A percentile compares a stretch with the other conserved stretches of the same genome.
These are phyloP conservation scores for Camptogramma bilineatum DNA, from an alignment of 2,888 invertebrate genomes.

Conservation along the genomic window DNA sequence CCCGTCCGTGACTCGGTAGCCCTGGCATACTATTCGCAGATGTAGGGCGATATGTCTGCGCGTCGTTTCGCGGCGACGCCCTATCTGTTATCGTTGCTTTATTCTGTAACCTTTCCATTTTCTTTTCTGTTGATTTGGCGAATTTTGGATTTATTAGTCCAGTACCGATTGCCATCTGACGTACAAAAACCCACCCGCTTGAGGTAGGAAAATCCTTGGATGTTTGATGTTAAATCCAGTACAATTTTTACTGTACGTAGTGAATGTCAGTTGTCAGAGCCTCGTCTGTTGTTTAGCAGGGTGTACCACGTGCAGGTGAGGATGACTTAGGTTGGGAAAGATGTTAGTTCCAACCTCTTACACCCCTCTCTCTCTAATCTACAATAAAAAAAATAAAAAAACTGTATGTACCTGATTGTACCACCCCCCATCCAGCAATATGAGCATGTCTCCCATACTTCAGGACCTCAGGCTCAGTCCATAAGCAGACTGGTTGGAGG, in stretches of 20 bases:
- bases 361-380: too few species aligned
- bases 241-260: too few species aligned
- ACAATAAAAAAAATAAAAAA: too few species aligned
- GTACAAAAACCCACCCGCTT: not conserved
- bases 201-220: not conserved
- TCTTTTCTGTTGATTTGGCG: not conserved
- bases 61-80: conserved; percentile 12
- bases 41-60: conserved; percentile 34
- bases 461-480: conserved; percentile 47
- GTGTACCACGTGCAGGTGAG: too few species aligned
- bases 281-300: too few species aligned
- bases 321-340: too few species aligned
- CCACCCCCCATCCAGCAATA: conserved; percentile 1
- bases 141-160: not conserved
- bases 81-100: conserved; percentile 9
- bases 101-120: conserved; percentile 1
- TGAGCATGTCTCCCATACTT: conserved; percentile 56
- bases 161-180: not conserved
- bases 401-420: not conserved
- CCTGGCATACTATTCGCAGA: conserved; percentile 4
- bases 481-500: conserved; percentile 67
- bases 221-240: too few species aligned
- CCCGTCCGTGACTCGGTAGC: conserved; percentile 10
- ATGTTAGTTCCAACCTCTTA: too few species aligned
- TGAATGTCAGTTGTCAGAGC: too few species aligned